Conservation (phyloP, 2,888 invertebrate genomes). For the Hemithea aestivaria region DNA sequence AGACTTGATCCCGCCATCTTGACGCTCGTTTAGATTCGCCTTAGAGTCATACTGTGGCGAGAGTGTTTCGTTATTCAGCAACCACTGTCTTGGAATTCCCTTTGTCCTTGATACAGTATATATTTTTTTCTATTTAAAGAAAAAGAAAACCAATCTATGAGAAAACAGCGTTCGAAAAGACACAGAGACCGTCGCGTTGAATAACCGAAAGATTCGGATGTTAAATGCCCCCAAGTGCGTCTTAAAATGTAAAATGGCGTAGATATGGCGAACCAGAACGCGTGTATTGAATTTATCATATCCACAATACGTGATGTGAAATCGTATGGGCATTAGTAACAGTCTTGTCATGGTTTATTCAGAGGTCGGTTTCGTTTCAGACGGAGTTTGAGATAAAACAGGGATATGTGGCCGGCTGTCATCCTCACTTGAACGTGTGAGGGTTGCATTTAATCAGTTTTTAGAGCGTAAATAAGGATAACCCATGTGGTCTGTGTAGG, state of each 20-base stretch:
- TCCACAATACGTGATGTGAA: constrained; percentile 38
- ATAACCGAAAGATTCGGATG: constrained; percentile 4
- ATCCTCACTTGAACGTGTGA: constrained; percentile 11
- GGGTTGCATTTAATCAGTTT: neutral
- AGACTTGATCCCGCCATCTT: too few relatives aligned
- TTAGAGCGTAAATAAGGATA: too few relatives aligned
- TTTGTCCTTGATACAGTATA: too few relatives aligned
- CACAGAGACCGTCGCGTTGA: too few relatives aligned
- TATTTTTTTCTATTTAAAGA: too few relatives aligned
- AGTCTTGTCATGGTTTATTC: constrained; percentile 22
- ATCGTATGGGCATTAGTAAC: constrained; percentile 25
- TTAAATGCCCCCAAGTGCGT: constrained; percentile 15
- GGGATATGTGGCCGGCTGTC: neutral
- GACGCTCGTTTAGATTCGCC: too few relatives aligned
- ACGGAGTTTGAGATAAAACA: constrained; percentile 17
- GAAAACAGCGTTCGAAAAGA: too few relatives aligned
- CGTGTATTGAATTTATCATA: constrained; percentile 37
- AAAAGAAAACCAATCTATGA: neutral
- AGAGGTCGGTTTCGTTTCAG: constrained; percentile 9
- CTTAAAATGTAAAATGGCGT: constrained; percentile 25
- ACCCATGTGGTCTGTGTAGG: too few relatives aligned
- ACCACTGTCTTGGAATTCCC: too few relatives aligned
- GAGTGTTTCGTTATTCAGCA: too few relatives aligned
- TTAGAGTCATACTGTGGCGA: too few relatives aligned
- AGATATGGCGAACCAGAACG: constrained; percentile 22